phyloP scores from a whole-genome alignment of 2,797 vertebrate species.

The Fistularia commersonii region DNA sequence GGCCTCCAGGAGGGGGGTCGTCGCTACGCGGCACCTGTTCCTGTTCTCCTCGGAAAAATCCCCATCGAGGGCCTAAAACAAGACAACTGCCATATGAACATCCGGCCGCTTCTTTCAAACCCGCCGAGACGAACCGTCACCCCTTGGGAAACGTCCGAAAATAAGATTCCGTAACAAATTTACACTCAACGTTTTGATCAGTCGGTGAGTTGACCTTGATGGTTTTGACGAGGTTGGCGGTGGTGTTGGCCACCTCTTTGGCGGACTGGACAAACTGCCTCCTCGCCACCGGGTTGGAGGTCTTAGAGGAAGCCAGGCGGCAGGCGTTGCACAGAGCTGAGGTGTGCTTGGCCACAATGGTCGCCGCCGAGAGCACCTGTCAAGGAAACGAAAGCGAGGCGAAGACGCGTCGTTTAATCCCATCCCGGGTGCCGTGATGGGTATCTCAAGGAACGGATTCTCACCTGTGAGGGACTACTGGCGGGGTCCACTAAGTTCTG shows the following conservation, averaged over 20 bases:
- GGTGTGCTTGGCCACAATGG: slow-evolving; percentile 97
- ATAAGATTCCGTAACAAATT: slow-evolving; percentile 40
- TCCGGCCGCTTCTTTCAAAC: background rate
- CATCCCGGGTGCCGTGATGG: no score
- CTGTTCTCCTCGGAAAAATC: slow-evolving; percentile 98
- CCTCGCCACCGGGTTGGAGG: slow-evolving; percentile 93
- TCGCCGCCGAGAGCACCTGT: slow-evolving; percentile 94
- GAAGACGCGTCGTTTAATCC: no score
- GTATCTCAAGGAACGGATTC: background rate
- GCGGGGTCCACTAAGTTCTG: slow-evolving; percentile 95
- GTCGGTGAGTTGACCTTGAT: slow-evolving; percentile 86
- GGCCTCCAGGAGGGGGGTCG: slow-evolving; percentile 89
- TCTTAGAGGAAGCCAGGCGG: slow-evolving; percentile 95
- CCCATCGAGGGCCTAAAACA: slow-evolving; percentile 85
- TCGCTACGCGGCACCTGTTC: slow-evolving; percentile 87
- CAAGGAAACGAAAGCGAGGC: slow-evolving; percentile 15
- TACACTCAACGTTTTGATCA: slow-evolving; percentile 70
- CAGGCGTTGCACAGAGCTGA: slow-evolving; percentile 96
- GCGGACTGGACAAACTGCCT: slow-evolving; percentile 98
- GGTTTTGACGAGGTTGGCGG: slow-evolving; percentile 97
- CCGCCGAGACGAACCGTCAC: no score
- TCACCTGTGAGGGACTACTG: slow-evolving; percentile 96
- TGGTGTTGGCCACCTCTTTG: slow-evolving; percentile 99
- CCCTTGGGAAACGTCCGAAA: no score
- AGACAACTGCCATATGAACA: slow-evolving; percentile 14